Percentiles rank a stretch among this genome's conserved stretches.
Evolutionary conservation across 2,888 invertebrate genomes (phyloP).

Genomic region (Chrysotoxum bicinctum): DNA sequence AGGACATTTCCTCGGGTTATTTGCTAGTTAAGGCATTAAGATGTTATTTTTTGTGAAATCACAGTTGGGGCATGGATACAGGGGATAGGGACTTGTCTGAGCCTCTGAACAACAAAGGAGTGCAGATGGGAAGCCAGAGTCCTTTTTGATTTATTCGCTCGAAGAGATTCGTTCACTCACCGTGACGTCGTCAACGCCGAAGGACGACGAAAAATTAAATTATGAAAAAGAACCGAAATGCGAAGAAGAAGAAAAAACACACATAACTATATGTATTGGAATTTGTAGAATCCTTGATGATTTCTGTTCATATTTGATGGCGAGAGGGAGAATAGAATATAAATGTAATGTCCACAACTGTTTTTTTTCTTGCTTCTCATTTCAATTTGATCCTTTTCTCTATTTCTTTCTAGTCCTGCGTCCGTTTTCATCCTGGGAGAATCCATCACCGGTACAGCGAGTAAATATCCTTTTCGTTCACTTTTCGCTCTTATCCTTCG

Average conservation of each 20-base stretch:
- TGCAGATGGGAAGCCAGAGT: background rate
- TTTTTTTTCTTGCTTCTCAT: background rate
- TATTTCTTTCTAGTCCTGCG: background rate
- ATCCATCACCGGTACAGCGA: slow-evolving; percentile 4
- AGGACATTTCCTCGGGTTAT: slow-evolving; percentile 52
- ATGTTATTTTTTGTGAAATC: slow-evolving; percentile 33
- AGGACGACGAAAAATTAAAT: slow-evolving; percentile 55
- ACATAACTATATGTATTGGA: background rate
- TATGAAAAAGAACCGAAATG: slow-evolving; percentile 40
- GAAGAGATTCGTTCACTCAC: slow-evolving; percentile 21
- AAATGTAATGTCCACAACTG: slow-evolving; percentile 45
- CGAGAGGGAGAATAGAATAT: slow-evolving; percentile 11
- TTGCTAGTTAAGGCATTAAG: slow-evolving; percentile 52
- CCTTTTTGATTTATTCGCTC: slow-evolving; percentile 44
- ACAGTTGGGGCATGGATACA: background rate
- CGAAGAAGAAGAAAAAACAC: background rate
- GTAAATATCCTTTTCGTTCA: slow-evolving; percentile 54
- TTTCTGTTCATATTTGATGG: slow-evolving; percentile 27
- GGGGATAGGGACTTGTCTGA: background rate
- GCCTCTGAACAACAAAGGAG: background rate
- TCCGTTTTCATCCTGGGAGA: background rate
- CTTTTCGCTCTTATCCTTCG: slow-evolving; percentile 63
- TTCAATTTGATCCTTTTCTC: slow-evolving; percentile 34
- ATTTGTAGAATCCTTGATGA: slow-evolving; percentile 25
- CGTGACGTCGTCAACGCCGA: background rate